A percentile compares a stretch with the other conserved stretches of the same genome.
phyloP scores from a whole-genome alignment of 2,797 vertebrate genomes.

The Phrynocephalus vlangalii region DNA sequence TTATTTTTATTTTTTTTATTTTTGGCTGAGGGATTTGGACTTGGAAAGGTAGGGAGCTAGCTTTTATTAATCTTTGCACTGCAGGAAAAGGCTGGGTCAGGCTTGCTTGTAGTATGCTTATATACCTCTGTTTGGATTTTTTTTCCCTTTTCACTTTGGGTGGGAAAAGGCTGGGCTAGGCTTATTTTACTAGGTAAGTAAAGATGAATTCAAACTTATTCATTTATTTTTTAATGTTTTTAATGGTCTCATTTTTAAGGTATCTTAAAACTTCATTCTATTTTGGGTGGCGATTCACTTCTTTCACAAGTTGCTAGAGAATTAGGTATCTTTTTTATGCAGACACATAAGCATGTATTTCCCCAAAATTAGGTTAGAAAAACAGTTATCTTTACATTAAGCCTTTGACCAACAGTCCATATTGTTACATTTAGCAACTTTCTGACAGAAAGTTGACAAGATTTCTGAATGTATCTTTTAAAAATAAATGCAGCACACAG shows the following conservation, averaged over 20 bases:
- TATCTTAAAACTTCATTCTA: neutral
- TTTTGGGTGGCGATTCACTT: neutral
- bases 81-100: too few species aligned
- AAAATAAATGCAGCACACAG: neutral
- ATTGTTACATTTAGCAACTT: neutral
- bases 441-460: neutral
- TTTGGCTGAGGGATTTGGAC: too few species aligned
- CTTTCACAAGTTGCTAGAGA: neutral
- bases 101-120: too few species aligned
- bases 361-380: neutral
- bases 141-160: too few species aligned
- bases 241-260: neutral
- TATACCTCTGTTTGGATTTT: too few species aligned
- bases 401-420: neutral
- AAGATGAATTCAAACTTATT: neutral
- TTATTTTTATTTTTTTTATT: too few species aligned
- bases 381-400: neutral
- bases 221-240: neutral
- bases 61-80: too few species aligned
- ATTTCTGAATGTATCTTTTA: neutral
- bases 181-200: too few species aligned
- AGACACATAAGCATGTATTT: neutral
- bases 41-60: too few species aligned
- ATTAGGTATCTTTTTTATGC: neutral
- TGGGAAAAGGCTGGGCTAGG: too few species aligned